phyloP scores from a whole-genome alignment of 2,797 vertebrate genomes.

The Xenentodon cancila region DNA sequence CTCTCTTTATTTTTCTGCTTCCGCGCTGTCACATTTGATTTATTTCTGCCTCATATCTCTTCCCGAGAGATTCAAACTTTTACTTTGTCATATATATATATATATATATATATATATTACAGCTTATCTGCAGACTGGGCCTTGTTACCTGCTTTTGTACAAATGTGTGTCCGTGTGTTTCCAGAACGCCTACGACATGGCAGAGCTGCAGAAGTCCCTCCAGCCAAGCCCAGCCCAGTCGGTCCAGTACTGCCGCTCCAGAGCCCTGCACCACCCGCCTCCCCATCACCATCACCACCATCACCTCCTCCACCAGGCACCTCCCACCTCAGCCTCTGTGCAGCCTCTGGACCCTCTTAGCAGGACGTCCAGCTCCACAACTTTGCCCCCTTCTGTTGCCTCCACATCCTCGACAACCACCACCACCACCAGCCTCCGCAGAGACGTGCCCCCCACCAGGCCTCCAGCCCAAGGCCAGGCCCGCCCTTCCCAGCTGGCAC shows the following conservation, averaged over 20 bases:
- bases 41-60: conserved; percentile 22
- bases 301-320: conserved; percentile 64
- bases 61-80: conserved; percentile 5
- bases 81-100: too few relatives aligned
- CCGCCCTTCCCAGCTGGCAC: conserved; percentile 64
- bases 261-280: conserved; percentile 69
- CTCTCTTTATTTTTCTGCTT: conserved; percentile 40
- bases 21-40: conserved; percentile 44
- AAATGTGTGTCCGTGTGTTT: background rate
- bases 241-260: conserved; percentile 78
- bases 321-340: conserved; percentile 31
- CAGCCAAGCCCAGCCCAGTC: conserved; percentile 86
- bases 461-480: conserved; percentile 77
- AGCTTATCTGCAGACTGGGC: background rate
- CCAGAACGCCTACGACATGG: conserved; percentile 90
- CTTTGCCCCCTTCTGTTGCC: conserved; percentile 43
- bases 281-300: conserved; percentile 65
- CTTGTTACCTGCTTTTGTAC: conserved; percentile 2
- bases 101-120: too few relatives aligned
- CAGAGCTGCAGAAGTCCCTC: conserved; percentile 90
- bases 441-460: conserved; percentile 65
- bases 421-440: conserved; percentile 62
- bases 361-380: conserved; percentile 65
- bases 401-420: conserved; percentile 62
- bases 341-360: conserved; percentile 62